Conservation (phyloP, 2,113 vertebrate genomes). For the Burhinus oedicnemus region DNA sequence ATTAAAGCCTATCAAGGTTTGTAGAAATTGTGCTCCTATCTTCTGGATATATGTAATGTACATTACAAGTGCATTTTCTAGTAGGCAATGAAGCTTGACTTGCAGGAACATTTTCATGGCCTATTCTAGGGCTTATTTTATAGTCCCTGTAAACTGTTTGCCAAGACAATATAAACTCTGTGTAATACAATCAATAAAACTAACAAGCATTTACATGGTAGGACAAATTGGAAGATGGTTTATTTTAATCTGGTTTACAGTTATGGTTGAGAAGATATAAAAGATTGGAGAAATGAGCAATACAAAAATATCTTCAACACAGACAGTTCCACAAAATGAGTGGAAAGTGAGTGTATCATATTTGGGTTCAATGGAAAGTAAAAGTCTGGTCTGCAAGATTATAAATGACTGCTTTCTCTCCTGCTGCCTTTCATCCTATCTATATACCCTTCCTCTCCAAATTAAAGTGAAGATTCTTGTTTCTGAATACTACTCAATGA, state of each 20-base stretch:
- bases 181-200: slow-evolving; percentile 22
- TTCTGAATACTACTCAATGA: neutral
- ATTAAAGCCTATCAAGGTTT: neutral
- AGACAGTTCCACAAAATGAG: neutral
- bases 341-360: neutral
- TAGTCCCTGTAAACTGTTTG: neutral
- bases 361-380: neutral
- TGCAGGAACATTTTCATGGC: slow-evolving; percentile 23
- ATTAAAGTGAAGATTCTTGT: neutral
- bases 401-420: neutral
- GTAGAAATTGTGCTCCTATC: neutral
- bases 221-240: slow-evolving; percentile 7
- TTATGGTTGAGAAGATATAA: neutral
- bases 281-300: neutral
- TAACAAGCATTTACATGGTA: slow-evolving; percentile 8
- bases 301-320: neutral
- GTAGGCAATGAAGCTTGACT: slow-evolving; percentile 1
- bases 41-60: neutral
- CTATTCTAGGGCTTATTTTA: slow-evolving; percentile 24
- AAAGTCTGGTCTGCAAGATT: neutral
- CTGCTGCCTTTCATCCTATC: neutral
- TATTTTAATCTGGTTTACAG: slow-evolving; percentile 7
- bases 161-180: slow-evolving; percentile 5
- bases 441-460: neutral
- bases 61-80: neutral